A percentile compares a stretch with the other conserved stretches of the same genome.
These are phyloP conservation scores for Orthonychiurus folsomi DNA, from an alignment of 2,888 invertebrate species.

Conservation along the genomic window DNA sequence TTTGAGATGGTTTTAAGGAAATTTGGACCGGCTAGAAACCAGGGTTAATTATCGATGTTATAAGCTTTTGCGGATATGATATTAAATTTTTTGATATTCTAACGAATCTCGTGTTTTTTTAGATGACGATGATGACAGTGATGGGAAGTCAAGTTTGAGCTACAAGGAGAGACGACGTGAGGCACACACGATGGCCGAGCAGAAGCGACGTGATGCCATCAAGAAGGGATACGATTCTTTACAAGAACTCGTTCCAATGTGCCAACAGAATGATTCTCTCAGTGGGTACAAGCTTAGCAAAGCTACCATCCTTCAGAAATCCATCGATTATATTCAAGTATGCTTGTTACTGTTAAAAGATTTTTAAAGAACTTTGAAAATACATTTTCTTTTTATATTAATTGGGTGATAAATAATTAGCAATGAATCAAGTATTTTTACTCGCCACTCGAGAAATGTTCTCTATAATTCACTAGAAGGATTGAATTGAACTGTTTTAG, in stretches of 20 bases:
- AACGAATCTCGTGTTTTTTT: no score
- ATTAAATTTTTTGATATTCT: no score
- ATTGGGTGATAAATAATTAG: no score
- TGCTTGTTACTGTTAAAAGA: no score
- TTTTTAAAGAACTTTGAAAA: background rate
- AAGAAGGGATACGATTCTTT: constrained; percentile 93
- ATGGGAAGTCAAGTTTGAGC: constrained; percentile 59
- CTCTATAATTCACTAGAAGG: no score
- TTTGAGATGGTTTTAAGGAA: no score
- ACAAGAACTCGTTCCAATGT: constrained; percentile 85
- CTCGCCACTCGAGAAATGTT: no score
- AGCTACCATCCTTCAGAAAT: constrained; percentile 88
- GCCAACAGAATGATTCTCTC: constrained; percentile 75
- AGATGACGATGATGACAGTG: constrained; percentile 55
- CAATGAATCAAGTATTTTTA: no score
- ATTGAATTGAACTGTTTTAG: constrained; percentile 43
- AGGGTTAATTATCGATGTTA: no score
- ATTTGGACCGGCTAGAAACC: no score
- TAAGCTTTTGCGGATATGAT: no score
- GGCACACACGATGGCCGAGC: constrained; percentile 93
- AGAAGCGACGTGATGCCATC: constrained; percentile 91
- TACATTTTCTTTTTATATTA: no score
- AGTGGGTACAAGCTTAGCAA: constrained; percentile 91
- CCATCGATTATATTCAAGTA: constrained; percentile 71
- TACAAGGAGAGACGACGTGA: constrained; percentile 89